Evolutionary conservation across 2,113 vertebrate genomes (phyloP).

Genomic region (Burhinus oedicnemus): DNA sequence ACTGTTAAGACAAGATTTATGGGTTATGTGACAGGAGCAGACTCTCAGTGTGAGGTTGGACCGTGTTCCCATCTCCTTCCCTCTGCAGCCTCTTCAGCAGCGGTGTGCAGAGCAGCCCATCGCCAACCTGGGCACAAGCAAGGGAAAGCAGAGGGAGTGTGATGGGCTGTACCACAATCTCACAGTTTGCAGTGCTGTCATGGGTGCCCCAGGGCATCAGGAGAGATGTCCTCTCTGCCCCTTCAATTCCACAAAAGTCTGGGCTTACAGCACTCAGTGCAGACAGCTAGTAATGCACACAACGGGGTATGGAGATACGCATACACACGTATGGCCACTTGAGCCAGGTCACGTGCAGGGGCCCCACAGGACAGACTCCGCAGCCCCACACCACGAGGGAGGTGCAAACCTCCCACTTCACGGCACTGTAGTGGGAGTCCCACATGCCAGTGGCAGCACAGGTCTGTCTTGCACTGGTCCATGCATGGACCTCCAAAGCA

Average conservation of each 20-base stretch:
- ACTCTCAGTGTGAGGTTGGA: not conserved
- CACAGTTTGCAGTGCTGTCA: not conserved
- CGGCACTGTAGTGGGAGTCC: not conserved
- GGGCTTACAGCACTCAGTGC: not conserved
- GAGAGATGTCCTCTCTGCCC: not conserved
- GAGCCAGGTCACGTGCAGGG: fast-evolving
- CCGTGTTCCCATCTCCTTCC: not conserved
- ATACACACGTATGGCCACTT: fast-evolving
- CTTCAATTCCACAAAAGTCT: not conserved
- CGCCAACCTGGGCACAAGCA: fast-evolving
- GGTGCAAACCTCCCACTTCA: not conserved
- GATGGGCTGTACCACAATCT: not conserved
- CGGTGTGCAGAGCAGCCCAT: not conserved
- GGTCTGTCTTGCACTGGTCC: not conserved
- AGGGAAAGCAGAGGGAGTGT: not conserved
- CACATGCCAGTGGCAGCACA: not conserved
- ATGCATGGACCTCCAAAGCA: not conserved
- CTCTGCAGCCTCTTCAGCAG: not conserved
- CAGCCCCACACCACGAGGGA: not conserved
- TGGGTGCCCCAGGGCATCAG: no score
- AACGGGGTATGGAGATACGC: fast-evolving
- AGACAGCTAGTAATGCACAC: not conserved
- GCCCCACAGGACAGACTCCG: not conserved
- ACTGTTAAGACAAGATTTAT: not conserved
- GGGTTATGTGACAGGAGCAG: not conserved